These are phyloP conservation scores for Tanaodytes sp. DNA, from an alignment of 2,888 invertebrate species.

Conservation along the genomic window DNA sequence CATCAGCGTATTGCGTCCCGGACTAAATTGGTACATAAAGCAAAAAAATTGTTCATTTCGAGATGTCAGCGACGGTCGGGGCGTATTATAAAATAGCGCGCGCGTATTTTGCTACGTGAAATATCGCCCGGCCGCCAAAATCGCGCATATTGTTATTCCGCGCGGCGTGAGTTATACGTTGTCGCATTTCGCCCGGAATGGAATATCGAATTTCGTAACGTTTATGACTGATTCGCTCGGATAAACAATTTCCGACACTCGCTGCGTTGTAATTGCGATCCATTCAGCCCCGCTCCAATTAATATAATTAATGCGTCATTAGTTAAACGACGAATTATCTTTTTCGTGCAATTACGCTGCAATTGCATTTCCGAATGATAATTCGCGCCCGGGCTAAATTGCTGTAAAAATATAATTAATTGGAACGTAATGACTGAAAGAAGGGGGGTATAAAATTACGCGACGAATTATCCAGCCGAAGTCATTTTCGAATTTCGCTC, in stretches of 20 bases:
- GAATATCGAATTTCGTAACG: slow-evolving; percentile 45
- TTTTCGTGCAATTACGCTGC: slow-evolving; percentile 37
- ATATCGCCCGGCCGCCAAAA: slow-evolving; percentile 44
- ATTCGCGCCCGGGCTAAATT: not conserved
- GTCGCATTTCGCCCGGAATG: slow-evolving; percentile 42
- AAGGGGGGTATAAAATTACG: no score
- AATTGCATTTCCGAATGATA: slow-evolving; percentile 27
- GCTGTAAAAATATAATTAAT: no score
- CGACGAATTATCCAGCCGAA: no score
- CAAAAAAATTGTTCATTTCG: slow-evolving; percentile 48
- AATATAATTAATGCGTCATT: slow-evolving; percentile 48
- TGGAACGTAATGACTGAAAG: no score
- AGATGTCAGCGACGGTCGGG: slow-evolving; percentile 42
- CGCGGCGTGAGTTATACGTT: slow-evolving; percentile 44
- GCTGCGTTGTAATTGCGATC: slow-evolving; percentile 38
- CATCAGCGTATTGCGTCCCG: slow-evolving; percentile 35
- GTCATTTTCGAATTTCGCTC: no score
- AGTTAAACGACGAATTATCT: slow-evolving; percentile 44
- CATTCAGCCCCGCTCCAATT: slow-evolving; percentile 29
- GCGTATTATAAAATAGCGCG: slow-evolving; percentile 48
- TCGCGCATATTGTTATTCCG: slow-evolving; percentile 47
- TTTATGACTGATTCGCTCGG: slow-evolving; percentile 48
- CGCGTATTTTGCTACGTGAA: slow-evolving; percentile 44
- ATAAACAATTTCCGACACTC: slow-evolving; percentile 44
- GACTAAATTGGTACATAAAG: slow-evolving; percentile 48